Percentiles rank a stretch among this genome's conserved stretches.
Evolutionary conservation across 2,888 invertebrate genomes (phyloP).

Genomic region (Platycnemis pennipes): DNA sequence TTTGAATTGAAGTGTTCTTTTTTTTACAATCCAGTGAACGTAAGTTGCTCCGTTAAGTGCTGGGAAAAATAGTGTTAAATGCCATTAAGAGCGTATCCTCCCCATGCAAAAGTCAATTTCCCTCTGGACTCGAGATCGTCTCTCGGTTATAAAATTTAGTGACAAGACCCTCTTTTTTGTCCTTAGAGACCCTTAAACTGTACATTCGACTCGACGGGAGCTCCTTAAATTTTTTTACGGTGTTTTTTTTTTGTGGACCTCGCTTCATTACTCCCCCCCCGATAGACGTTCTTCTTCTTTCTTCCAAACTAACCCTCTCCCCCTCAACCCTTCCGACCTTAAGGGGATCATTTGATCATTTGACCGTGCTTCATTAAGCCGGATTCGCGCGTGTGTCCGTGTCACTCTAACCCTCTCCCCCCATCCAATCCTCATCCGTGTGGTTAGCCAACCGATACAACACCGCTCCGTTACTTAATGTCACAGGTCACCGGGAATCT

Average conservation of each 20-base stretch:
- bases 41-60: too few relatives aligned
- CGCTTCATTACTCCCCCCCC: background rate
- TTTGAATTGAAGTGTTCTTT: too few relatives aligned
- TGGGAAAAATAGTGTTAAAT: too few relatives aligned
- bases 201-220: background rate
- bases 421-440: background rate
- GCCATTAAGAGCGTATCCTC: too few relatives aligned
- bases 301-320: background rate
- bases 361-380: constrained; percentile 9
- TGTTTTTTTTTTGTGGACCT: background rate
- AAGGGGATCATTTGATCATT: background rate
- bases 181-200: background rate
- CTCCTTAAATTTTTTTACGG: background rate
- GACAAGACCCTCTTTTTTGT: background rate
- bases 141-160: background rate
- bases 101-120: too few relatives aligned
- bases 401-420: background rate
- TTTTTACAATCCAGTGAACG: too few relatives aligned
- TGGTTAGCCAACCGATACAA: background rate
- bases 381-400: background rate
- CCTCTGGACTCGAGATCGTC: background rate
- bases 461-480: background rate
- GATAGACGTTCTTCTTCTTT: background rate
- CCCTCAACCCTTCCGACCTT: background rate
- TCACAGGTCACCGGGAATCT: constrained; percentile 1